Evolutionary conservation across 2,797 vertebrate genomes (phyloP), one percentile per base, ranked within the genome.

Genomic region (Hyperoplus immaculatus): DNA sequence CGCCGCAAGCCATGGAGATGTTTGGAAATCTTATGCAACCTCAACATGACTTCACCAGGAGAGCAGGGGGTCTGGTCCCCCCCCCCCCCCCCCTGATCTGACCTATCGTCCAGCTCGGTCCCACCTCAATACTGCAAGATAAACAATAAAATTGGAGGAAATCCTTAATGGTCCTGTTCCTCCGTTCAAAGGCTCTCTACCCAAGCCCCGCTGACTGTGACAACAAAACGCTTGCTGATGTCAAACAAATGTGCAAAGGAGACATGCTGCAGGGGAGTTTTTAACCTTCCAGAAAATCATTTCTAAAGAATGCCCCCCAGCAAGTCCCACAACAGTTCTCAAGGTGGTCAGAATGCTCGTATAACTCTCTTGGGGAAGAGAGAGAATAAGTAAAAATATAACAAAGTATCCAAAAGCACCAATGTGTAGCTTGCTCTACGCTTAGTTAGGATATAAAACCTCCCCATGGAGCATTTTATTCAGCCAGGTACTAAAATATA

Each of bases 61-160:
- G 65, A 87, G 68, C 82, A 72, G 87, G 85, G 82, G 85, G 77
- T 86, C 83, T 50, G 65, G 2, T 29, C 29, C 29, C 29, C n/a
- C n/a, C 21, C 10, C 45, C 73, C 69, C 83, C 75, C 71, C 70
- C 87, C 74, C 51, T 76, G 69, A 83, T 89, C 77, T 87, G 89
- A 92, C 75, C 84, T 75, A 85, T 88, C 71, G 67, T 69, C 71
- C 82, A 82, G 72, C 70, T 72, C 5, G 11, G 84, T 80, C 84
- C 89, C 86, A 87, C 83, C 68, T 87, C 80, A 85, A 63, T 39
- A 69, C 77, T 75, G 73, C 38, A 82, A 85, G 75, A 89, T 92
- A 90, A 94, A 93, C 88, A 90, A 83, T 91, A 38, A 87, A 89
- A 91, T 72, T 61, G 75, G 75, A 92, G 88, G 89, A 91, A 93